phyloP scores from a whole-genome alignment of 1,140 invertebrate genomes.

The Drosophila chauvacae region DNA sequence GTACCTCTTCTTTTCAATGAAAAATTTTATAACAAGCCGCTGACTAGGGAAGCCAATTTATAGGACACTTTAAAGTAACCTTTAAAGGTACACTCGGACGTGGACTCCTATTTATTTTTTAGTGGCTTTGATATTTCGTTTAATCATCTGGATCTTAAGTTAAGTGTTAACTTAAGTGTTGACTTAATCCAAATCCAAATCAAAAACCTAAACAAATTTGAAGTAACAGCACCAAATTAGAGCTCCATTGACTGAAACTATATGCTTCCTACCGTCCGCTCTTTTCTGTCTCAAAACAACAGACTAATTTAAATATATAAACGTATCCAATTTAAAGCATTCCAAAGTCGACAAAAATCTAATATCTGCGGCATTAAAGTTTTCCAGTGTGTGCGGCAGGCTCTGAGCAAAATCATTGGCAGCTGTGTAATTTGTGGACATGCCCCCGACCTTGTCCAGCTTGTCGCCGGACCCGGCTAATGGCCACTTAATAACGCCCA shows the following conservation, averaged over 20 bases:
- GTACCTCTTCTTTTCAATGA: background rate
- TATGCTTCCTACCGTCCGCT: background rate
- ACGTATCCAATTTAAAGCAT: background rate
- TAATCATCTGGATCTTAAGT: no score
- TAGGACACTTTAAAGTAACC: no score
- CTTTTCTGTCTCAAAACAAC: background rate
- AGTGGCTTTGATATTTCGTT: no score
- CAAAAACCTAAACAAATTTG: no score
- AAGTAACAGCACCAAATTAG: background rate
- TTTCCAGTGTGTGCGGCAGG: constrained; percentile 8
- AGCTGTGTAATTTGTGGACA: constrained; percentile 60
- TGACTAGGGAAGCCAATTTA: no score
- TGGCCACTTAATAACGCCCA: constrained; percentile 75
- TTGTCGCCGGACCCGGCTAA: constrained; percentile 63
- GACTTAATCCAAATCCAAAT: no score
- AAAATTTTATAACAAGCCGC: background rate
- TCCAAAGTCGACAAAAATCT: background rate
- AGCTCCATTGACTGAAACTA: background rate
- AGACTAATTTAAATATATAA: background rate
- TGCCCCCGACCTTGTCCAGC: constrained; percentile 40
- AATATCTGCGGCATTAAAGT: background rate
- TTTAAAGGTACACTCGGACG: no score
- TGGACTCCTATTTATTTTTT: no score
- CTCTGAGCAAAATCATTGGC: constrained; percentile 36
- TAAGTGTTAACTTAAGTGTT: no score